phyloP scores from a whole-genome alignment of 2,113 vertebrate genomes.

The Silurus glanis region DNA sequence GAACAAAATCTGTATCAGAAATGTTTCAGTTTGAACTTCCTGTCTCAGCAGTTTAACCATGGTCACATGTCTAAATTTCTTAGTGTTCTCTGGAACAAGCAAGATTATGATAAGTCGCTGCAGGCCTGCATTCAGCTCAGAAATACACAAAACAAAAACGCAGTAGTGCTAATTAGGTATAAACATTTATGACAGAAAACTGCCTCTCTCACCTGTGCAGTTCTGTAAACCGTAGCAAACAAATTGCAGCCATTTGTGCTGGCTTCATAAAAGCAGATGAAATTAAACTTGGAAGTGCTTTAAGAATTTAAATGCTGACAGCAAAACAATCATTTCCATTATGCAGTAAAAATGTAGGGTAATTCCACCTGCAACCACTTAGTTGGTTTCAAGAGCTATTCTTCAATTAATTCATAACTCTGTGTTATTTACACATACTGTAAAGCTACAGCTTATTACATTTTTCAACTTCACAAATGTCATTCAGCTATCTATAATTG shows the following conservation, averaged over 20 bases:
- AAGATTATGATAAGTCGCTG: background rate
- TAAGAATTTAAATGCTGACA: background rate
- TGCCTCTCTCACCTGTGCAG: background rate
- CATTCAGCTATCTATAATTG: too few species aligned
- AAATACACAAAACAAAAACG: background rate
- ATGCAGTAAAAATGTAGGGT: background rate
- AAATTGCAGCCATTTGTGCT: background rate
- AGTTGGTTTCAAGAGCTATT: background rate
- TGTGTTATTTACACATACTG: background rate
- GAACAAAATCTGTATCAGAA: background rate
- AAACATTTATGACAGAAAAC: background rate
- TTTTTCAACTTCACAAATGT: too few species aligned
- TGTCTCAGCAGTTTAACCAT: slow-evolving; percentile 25
- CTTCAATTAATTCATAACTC: background rate
- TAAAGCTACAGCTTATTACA: too few species aligned
- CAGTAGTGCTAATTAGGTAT: too few species aligned
- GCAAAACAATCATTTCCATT: background rate
- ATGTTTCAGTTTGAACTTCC: background rate
- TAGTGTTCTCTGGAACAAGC: background rate
- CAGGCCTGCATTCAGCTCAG: background rate
- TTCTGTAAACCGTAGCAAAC: background rate
- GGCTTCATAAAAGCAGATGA: too few species aligned
- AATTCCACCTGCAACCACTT: background rate
- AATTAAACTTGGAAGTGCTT: background rate
- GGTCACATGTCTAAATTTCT: slow-evolving; percentile 15